Evolutionary conservation across 1,140 invertebrate genomes (phyloP).

Genomic region (Ectropis grisescens): DNA sequence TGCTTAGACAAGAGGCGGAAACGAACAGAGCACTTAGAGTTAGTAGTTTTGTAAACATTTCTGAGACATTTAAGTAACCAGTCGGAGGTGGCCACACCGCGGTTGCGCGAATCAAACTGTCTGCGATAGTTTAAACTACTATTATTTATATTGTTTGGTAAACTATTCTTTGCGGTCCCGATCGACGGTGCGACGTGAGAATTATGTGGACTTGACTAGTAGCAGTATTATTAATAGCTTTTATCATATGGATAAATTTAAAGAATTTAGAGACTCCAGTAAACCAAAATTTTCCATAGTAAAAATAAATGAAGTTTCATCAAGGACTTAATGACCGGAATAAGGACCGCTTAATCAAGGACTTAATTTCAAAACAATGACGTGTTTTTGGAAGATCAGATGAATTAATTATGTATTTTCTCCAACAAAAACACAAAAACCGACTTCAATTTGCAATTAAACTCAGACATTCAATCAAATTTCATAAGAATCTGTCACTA

Average conservation of each 20-base stretch:
- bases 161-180: conserved; percentile 40
- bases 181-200: conserved; percentile 15
- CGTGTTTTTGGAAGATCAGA: no score
- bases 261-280: neutral
- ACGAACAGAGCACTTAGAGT: conserved; percentile 10
- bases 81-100: conserved; percentile 3
- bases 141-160: conserved; percentile 66
- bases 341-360: no score
- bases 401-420: no score
- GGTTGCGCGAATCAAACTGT: conserved; percentile 42
- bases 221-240: no score
- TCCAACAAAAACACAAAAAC: no score
- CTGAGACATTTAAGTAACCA: conserved; percentile 1
- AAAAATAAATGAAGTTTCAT: neutral
- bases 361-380: no score
- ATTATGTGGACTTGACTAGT: conserved; percentile 31
- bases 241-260: neutral
- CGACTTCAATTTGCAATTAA: no score
- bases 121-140: conserved; percentile 28
- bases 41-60: conserved; percentile 5
- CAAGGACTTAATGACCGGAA: no score
- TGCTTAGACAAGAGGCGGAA: conserved; percentile 21
- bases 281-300: neutral
- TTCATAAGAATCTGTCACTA: no score
- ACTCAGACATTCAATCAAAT: no score